phyloP scores from a whole-genome alignment of 2,888 invertebrate genomes.

The Pachymerium ferrugineum region DNA sequence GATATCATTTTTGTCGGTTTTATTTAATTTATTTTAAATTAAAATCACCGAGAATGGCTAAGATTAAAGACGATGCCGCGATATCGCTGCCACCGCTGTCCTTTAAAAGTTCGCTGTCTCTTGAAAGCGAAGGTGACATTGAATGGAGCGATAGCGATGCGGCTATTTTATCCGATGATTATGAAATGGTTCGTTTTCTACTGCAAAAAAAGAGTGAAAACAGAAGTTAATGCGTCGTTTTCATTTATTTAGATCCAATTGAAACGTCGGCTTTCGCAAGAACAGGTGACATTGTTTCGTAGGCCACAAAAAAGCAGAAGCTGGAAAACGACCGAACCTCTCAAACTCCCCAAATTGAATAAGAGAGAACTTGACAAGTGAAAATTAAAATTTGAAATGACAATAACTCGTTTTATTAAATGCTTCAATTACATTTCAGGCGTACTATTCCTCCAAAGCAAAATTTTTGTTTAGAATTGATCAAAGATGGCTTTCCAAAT shows the following conservation, averaged over 20 bases:
- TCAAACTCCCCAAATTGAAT: not conserved
- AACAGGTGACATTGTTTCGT: not conserved
- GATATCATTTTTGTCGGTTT: too few species aligned
- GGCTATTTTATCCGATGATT: not conserved
- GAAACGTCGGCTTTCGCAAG: not conserved
- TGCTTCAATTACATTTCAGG: too few species aligned
- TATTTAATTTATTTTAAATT: too few species aligned
- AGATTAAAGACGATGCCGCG: not conserved
- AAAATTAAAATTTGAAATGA: not conserved
- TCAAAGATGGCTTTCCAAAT: constrained; percentile 22
- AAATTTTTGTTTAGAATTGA: constrained; percentile 8
- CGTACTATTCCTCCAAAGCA: not conserved
- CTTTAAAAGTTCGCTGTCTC: not conserved
- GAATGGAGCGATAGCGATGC: not conserved
- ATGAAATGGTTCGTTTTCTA: not conserved
- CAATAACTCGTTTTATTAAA: not conserved
- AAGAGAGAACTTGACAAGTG: constrained; percentile 6
- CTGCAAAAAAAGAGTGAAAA: too few species aligned
- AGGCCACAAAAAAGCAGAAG: not conserved
- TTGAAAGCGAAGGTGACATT: not conserved
- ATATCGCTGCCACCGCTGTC: not conserved
- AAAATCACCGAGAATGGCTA: not conserved
- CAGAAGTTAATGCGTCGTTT: too few species aligned
- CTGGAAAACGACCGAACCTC: not conserved
- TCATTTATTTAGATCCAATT: not conserved